Conservation (phyloP, 2,797 vertebrate species). For the Apogon talboti region DNA sequence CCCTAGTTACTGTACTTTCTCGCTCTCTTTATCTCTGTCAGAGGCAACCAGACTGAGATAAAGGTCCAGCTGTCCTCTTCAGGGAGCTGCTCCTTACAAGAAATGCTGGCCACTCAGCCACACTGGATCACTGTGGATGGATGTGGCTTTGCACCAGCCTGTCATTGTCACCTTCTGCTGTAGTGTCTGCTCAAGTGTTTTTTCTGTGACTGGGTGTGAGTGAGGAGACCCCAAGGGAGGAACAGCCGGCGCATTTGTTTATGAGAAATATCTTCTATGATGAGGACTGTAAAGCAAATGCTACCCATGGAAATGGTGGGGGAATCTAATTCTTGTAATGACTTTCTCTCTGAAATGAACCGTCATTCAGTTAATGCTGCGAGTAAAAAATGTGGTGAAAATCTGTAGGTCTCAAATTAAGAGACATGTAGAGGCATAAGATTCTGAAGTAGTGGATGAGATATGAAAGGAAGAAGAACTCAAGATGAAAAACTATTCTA, state of each 20-base stretch:
- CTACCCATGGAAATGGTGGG: no score
- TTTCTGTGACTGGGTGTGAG: conserved; percentile 1
- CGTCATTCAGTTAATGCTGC: not conserved
- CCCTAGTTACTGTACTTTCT: conserved; percentile 4
- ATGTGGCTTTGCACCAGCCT: conserved; percentile 14
- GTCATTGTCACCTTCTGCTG: conserved; percentile 9
- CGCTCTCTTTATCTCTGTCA: conserved; percentile 4
- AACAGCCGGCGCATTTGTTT: not conserved
- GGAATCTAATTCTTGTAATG: not conserved
- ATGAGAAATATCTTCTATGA: no score
- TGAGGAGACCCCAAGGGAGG: not conserved
- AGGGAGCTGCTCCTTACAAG: conserved; percentile 6
- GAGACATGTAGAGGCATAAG: not conserved
- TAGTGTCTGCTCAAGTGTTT: conserved; percentile 1
- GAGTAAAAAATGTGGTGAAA: conserved; percentile 2
- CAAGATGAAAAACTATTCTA: not conserved
- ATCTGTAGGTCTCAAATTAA: not conserved
- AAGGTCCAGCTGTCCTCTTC: conserved; percentile 20
- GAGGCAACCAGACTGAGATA: conserved; percentile 1
- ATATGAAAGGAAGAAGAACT: not conserved
- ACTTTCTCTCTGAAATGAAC: not conserved
- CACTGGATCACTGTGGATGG: conserved; percentile 12
- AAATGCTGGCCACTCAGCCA: conserved; percentile 30
- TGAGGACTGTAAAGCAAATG: not conserved
- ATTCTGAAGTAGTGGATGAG: no score